Evolutionary conservation across 2,113 vertebrate species (phyloP), one percentile per base, ranked within the genome.

Genomic region (Rhinolophus sinicus): DNA sequence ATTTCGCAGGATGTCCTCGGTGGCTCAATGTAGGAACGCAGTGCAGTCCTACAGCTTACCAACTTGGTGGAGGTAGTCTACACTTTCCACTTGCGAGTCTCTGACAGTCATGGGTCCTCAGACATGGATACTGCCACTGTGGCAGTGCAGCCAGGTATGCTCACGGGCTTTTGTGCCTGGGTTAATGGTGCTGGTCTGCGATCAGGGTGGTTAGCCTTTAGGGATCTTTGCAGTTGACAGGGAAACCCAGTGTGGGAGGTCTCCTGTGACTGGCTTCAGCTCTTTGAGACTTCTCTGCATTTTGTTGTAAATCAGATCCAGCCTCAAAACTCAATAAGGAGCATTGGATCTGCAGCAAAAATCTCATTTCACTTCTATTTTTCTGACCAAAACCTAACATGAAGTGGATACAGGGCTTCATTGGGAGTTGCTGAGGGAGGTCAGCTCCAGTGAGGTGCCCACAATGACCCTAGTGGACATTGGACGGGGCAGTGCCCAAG

Each of bases 1-100:
- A 2, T 90, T 97, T 95, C 44, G 1, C 98, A 99, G 99, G 99
- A 99, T 47, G 98, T 99, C 24, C 98, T 99, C 58, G 98, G 98
- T 35, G 98, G 98, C 83, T 99, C 99, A n/a, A n/a, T n/a, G n/a
- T n/a, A n/a, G 5, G 99, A 99, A 38, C 98, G 96, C 0, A 95
- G 98, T 77, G 97, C 98, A 30, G 97, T 98, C 0, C 98, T 99
- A 44, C 99, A 99, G 97, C 98, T 99, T 26, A 98, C 98, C 38
- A 99, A 99, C 95, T 99, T 99, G 96, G 99, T 99, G 54, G 99
- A 99, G 96, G 99, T 99, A 5, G 98, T 98, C 73, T 99, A 99
- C 92, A 97, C 98, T 64, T 99, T 99, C 97, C 99, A 98, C 96
- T 98, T 99, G 96, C 98, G 96, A 73, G 99, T 99, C 47, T 98